A percentile compares a stretch with the other conserved stretches of the same genome.
These are phyloP conservation scores for Cervus canadensis DNA, from an alignment of 2,113 vertebrate species.

Conservation along the genomic window DNA sequence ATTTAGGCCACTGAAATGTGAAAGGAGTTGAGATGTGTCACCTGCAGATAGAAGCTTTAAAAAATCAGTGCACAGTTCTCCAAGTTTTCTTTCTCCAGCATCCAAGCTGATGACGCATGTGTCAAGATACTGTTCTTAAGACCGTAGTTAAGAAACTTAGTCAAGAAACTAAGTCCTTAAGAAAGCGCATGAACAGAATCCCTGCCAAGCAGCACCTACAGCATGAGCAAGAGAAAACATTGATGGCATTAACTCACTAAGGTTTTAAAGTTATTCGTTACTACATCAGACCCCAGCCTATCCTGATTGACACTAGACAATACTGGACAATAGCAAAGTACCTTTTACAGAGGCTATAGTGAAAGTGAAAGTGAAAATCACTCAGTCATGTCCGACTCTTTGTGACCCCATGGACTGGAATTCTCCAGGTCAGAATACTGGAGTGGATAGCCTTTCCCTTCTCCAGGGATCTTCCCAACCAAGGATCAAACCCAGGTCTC, in stretches of 20 bases:
- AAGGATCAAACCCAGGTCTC: background rate
- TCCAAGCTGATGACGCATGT: background rate
- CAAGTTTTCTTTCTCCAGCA: background rate
- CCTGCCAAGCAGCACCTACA: background rate
- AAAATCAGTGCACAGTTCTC: background rate
- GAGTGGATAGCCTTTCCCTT: background rate
- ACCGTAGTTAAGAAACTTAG: background rate
- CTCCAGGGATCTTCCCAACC: background rate
- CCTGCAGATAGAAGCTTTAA: background rate
- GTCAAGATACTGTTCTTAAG: background rate
- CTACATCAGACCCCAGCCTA: background rate
- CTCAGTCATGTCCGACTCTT: rapidly evolving
- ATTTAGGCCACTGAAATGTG: background rate
- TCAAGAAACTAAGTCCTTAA: background rate
- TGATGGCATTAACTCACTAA: background rate
- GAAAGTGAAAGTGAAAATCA: background rate
- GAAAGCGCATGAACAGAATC: background rate
- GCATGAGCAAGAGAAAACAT: background rate
- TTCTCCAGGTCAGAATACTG: background rate
- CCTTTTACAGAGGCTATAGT: background rate
- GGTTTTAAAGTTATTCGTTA: background rate
- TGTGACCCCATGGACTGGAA: background rate
- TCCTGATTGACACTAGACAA: background rate
- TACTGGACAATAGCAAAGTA: background rate
- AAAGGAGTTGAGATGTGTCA: background rate